Evolutionary conservation across 2,888 invertebrate species (phyloP).

Genomic region (Aethes cnicana): DNA sequence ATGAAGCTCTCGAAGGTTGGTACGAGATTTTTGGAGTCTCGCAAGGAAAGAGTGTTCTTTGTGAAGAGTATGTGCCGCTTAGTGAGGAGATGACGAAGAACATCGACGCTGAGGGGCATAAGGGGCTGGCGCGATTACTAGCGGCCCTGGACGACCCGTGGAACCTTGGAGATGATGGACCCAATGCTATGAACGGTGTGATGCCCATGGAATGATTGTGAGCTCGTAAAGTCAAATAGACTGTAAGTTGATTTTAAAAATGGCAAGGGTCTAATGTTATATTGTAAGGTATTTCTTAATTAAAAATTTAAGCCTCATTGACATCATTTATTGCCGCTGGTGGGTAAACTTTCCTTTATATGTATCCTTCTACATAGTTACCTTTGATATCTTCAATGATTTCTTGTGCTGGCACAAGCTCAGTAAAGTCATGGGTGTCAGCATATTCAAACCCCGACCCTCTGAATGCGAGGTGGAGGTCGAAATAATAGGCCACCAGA

Average conservation of each 20-base stretch:
- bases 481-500: too few species aligned
- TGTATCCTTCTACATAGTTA: too few species aligned
- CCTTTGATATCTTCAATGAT: too few species aligned
- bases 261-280: too few species aligned
- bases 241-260: not conserved
- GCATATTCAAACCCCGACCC: too few species aligned
- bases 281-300: not conserved
- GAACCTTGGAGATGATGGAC: constrained; percentile 67
- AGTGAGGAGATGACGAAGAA: constrained; percentile 64
- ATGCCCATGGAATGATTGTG: constrained; percentile 58
- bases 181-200: constrained; percentile 52
- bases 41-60: constrained; percentile 70
- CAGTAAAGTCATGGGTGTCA: too few species aligned
- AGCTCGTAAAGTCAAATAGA: not conserved
- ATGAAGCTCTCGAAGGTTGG: constrained; percentile 74
- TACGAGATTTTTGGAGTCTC: constrained; percentile 73
- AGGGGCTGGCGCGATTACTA: constrained; percentile 63
- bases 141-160: constrained; percentile 74
- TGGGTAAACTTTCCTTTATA: too few species aligned
- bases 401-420: too few species aligned
- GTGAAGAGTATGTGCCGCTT: constrained; percentile 72
- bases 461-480: too few species aligned
- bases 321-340: too few species aligned
- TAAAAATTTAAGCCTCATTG: not conserved
- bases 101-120: constrained; percentile 71